A percentile compares a stretch with the other conserved stretches of the same genome.
phyloP scores from a whole-genome alignment of 2,113 vertebrate genomes.

The Podilymbus podiceps region DNA sequence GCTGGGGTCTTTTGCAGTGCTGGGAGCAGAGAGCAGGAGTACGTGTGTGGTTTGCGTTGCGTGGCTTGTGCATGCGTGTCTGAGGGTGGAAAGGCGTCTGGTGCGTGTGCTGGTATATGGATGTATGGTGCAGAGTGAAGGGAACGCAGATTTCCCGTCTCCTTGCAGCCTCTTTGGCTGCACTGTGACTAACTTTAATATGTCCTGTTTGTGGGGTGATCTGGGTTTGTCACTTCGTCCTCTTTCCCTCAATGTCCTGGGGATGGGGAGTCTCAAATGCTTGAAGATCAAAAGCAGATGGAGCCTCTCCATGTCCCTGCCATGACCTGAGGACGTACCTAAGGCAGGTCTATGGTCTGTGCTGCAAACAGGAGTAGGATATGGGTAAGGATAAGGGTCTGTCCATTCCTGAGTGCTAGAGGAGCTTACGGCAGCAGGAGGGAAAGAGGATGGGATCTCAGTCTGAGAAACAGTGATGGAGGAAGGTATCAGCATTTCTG shows the following conservation, averaged over 20 bases:
- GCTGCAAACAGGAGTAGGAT: not conserved
- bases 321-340: not conserved
- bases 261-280: not conserved
- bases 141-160: not conserved
- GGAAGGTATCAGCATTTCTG: not conserved
- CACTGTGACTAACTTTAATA: not conserved
- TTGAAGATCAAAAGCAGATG: not conserved
- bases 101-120: not conserved
- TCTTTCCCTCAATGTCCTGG: not conserved
- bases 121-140: not conserved
- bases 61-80: fast-evolving
- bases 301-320: not conserved
- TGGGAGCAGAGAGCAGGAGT: not conserved
- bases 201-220: not conserved
- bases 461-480: not conserved
- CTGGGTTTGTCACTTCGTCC: not conserved
- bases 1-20: not conserved
- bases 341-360: not conserved
- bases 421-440: not conserved
- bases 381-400: not conserved
- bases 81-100: not conserved
- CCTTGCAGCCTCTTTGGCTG: not conserved
- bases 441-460: not conserved
- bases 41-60: fast-evolving
- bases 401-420: not conserved